Evolutionary conservation across 2,113 vertebrate species (phyloP).

Genomic region (Brachirus orientalis): DNA sequence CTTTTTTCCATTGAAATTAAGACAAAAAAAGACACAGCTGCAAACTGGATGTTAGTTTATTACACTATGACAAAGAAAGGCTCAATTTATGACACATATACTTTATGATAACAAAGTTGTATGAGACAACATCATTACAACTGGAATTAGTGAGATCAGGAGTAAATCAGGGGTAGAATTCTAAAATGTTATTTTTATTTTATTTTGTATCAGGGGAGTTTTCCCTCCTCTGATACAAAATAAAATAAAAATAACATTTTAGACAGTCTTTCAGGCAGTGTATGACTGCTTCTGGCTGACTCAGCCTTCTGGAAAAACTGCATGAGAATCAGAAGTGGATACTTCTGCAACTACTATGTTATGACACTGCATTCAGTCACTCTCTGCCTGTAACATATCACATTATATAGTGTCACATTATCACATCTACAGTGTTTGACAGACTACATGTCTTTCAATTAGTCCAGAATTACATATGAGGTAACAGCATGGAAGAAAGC

Average conservation of each 20-base stretch:
- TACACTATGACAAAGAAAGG: conserved; percentile 38
- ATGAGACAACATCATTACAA: conserved; percentile 20
- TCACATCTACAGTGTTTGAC: conserved; percentile 46
- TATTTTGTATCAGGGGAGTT: no score
- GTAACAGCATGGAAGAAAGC: conserved; percentile 41
- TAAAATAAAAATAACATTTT: background rate
- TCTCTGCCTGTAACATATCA: conserved; percentile 66
- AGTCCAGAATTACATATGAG: conserved; percentile 51
- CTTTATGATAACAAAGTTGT: conserved; percentile 31
- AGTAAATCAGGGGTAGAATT: conserved; percentile 2
- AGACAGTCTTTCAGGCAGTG: no score
- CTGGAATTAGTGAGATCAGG: conserved; percentile 1
- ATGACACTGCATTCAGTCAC: conserved; percentile 52
- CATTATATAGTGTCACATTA: conserved; percentile 55
- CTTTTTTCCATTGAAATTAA: no score
- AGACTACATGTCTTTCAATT: conserved; percentile 70
- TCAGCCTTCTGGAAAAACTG: conserved; percentile 20
- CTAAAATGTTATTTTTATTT: background rate
- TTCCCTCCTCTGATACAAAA: no score
- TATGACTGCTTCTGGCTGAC: conserved; percentile 3
- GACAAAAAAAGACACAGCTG: conserved; percentile 23
- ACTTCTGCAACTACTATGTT: conserved; percentile 41
- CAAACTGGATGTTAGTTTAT: conserved; percentile 56
- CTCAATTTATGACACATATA: conserved; percentile 44
- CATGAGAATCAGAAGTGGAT: conserved; percentile 28